phyloP scores from a whole-genome alignment of 1,140 invertebrate genomes.

The Melitaea cinxia region DNA sequence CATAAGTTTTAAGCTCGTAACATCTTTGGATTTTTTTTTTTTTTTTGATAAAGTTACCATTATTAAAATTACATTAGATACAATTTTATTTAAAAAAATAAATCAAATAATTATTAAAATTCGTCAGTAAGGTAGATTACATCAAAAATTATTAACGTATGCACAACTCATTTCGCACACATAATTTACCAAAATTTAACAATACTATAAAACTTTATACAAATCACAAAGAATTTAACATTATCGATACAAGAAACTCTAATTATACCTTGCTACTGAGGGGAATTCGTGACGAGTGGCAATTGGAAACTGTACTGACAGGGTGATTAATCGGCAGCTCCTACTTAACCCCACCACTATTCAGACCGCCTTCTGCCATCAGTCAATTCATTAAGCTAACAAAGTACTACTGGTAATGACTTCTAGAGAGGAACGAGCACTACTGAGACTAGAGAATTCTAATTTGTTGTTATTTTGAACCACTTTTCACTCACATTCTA shows the following conservation, averaged over 20 bases:
- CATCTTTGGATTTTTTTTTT: too few relatives aligned
- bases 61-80: too few relatives aligned
- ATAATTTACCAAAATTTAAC: neutral
- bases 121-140: too few relatives aligned
- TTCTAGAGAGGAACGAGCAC: slow-evolving; percentile 57
- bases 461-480: slow-evolving; percentile 26
- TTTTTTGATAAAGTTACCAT: too few relatives aligned
- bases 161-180: neutral
- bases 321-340: slow-evolving; percentile 76
- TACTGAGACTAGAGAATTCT: slow-evolving; percentile 40
- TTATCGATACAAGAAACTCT: slow-evolving; percentile 43
- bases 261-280: slow-evolving; percentile 57
- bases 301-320: slow-evolving; percentile 76
- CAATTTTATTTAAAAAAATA: too few relatives aligned
- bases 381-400: slow-evolving; percentile 80
- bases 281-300: slow-evolving; percentile 73
- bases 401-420: slow-evolving; percentile 76
- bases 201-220: neutral
- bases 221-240: neutral
- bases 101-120: too few relatives aligned
- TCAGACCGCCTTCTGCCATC: slow-evolving; percentile 71
- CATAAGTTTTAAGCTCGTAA: too few relatives aligned
- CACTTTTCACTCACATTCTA: slow-evolving; percentile 24
- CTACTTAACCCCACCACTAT: slow-evolving; percentile 77
- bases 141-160: too few relatives aligned